Base-by-base conservation (phyloP, 2,888 invertebrate species). In the Ganaspis brasiliensis region DNA sequence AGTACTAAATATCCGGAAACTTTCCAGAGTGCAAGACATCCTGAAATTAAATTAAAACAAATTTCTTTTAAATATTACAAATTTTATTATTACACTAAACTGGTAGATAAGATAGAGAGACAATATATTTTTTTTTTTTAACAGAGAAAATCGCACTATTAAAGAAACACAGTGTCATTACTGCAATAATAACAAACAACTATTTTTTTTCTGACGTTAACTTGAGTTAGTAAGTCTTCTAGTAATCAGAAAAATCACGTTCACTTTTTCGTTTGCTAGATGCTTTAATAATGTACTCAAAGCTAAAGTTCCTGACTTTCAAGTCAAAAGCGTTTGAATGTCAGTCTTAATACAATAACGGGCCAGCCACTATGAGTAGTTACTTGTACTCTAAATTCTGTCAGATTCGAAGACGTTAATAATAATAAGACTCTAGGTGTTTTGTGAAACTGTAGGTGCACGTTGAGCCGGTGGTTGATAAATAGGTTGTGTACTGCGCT, bases 401-500 rank as follows among this genome's bases (percentile, higher is more conserved):
- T 63, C 40, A 2, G 12, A 63, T 40, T 67, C 45, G 6, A 63
- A 63, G 67, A 24, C 24, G n/a, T 21, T 19, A 45, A 24, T 45
- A 67, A 40, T n/a, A n/a, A n/a, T n/a, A 67, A 14, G 12, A 67
- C 24, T 45, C 67, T 67, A 67, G 40, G 61, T 61, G 49, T 73
- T 31, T 19, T 79, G 74, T 24, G 76, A 55, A 72, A 74, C 71
- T 70, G 74, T 76, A 4, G 79, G 73, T 40, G 82, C 83, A 74
- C 91, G 89, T 78, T 91, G 91, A 57, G 91, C 90, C 2, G 91
- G 91, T 37, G 91, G 91, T 78, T 91, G 91, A 76, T 91, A 91
- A 77, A 91, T 91, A 1, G 90, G 88, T 76, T 91, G 91, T 4
- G 91, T 83, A 80, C 85, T 90, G 59, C 91, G 88, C 70, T 91